phyloP scores from a whole-genome alignment of 2,888 invertebrate genomes.

The Lasioglossum marginatum region DNA sequence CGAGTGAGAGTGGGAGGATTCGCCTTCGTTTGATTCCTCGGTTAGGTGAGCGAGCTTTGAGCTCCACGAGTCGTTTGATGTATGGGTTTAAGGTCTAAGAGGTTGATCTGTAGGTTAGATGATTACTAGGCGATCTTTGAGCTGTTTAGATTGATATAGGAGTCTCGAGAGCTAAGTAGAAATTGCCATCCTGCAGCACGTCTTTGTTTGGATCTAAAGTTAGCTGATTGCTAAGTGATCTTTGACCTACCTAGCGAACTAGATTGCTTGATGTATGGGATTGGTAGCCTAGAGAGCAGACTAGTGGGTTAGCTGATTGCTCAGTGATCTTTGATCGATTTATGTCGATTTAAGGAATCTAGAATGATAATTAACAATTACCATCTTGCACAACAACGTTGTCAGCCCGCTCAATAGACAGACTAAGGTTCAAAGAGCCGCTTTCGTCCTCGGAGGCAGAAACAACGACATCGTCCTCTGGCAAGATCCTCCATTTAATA shows the following conservation, averaged over 20 bases:
- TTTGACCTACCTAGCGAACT: not conserved
- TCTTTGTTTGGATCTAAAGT: not conserved
- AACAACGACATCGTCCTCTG: constrained; percentile 92
- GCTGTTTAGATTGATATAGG: not conserved
- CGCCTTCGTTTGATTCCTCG: not conserved
- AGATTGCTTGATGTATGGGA: not conserved
- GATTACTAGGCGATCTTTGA: not conserved
- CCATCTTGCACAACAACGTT: constrained; percentile 82
- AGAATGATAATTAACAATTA: constrained; percentile 62
- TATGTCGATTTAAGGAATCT: not conserved
- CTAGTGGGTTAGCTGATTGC: not conserved
- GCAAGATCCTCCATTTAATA: constrained; percentile 91
- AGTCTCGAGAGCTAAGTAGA: not conserved
- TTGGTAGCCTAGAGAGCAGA: not conserved
- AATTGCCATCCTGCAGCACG: not conserved
- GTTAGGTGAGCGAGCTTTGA: not conserved
- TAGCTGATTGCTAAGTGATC: not conserved
- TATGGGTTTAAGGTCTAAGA: not conserved
- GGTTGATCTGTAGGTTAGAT: not conserved
- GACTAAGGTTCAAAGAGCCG: constrained; percentile 89
- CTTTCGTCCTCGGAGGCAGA: constrained; percentile 89
- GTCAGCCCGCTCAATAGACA: constrained; percentile 89
- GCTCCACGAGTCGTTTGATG: not conserved
- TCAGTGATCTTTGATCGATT: not conserved
- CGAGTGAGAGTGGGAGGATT: not conserved